Evolutionary conservation across 2,797 vertebrate genomes (phyloP).

Genomic region (Acrossocheilus wenchowensis): DNA sequence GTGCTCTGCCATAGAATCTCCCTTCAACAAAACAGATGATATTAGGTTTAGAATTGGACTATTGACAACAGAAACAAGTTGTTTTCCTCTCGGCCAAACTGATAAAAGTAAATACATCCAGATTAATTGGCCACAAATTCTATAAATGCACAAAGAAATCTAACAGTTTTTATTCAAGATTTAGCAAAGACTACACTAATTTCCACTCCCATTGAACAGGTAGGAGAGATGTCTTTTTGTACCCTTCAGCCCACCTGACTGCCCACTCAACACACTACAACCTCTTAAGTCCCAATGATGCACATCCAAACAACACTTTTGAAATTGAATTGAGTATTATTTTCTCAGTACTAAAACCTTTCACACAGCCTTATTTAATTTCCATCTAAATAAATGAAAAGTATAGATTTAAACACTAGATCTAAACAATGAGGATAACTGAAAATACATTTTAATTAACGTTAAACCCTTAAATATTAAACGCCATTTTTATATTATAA

Average conservation of each 20-base stretch:
- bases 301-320: slow-evolving; percentile 46
- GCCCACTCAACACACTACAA: slow-evolving; percentile 32
- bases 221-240: slow-evolving; percentile 36
- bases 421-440: slow-evolving; percentile 32
- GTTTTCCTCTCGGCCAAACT: neutral
- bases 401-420: neutral
- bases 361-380: neutral
- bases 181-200: neutral
- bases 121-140: neutral
- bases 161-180: neutral
- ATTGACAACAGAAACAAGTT: neutral
- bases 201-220: neutral
- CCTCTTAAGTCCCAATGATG: slow-evolving; percentile 40
- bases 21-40: slow-evolving; percentile 62
- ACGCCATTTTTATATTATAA: neutral
- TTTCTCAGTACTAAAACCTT: neutral
- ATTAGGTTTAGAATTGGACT: slow-evolving; percentile 52
- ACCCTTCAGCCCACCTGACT: slow-evolving; percentile 40
- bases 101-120: neutral
- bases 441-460: neutral
- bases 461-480: neutral
- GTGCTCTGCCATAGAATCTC: slow-evolving; percentile 90
- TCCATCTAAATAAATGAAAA: neutral
- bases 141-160: neutral
- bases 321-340: neutral